phyloP scores from a whole-genome alignment of 1,140 invertebrate species.

The Drosophila ambigua region DNA sequence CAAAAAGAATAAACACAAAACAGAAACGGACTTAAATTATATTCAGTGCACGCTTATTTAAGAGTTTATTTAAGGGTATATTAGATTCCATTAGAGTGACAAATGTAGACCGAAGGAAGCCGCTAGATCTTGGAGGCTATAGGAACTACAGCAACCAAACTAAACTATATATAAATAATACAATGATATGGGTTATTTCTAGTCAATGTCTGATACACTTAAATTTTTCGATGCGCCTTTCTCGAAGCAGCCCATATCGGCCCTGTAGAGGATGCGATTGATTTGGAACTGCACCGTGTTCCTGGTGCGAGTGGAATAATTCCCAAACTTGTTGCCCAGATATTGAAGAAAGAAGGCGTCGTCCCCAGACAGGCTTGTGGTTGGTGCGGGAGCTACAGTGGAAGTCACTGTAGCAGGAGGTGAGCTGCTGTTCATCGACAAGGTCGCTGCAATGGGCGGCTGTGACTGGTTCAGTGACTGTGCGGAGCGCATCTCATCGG shows the following conservation, averaged over 20 bases:
- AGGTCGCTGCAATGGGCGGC: no score
- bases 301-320: constrained; percentile 38
- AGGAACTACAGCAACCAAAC: no score
- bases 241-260: constrained; percentile 56
- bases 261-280: constrained; percentile 54
- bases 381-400: background rate
- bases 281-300: constrained; percentile 56
- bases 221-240: constrained; percentile 1
- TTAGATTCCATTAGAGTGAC: no score
- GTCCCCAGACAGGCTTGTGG: constrained; percentile 7
- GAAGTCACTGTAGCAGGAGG: background rate
- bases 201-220: background rate
- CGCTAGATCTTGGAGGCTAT: no score
- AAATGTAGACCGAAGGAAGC: no score
- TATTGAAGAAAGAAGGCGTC: constrained; percentile 46
- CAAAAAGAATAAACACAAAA: constrained; percentile 30
- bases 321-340: constrained; percentile 42
- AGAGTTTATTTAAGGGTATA: no score
- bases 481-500: no score
- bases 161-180: no score
- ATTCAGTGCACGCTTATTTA: no score
- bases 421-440: background rate
- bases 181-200: no score
- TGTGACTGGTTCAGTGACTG: no score
- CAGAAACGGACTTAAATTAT: constrained; percentile 32